Conservation (phyloP, 2,888 invertebrate genomes). For the Gastrophysa polygoni region DNA sequence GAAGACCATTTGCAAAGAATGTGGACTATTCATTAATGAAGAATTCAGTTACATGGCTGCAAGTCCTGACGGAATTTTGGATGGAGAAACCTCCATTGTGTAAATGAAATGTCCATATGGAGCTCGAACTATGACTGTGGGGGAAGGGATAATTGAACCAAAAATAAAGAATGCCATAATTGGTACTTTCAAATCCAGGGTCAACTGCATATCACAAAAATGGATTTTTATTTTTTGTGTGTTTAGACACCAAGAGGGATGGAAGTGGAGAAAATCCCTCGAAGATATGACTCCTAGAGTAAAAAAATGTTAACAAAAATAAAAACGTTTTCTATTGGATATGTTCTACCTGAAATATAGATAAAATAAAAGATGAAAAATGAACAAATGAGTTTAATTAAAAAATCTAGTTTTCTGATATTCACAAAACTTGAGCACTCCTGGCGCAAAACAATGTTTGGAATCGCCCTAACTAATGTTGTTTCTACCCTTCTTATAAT, state of each 20-base stretch:
- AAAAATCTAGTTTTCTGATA: no score
- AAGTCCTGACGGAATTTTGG: conserved; percentile 11
- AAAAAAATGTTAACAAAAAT: no score
- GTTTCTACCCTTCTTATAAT: no score
- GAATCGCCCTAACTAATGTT: no score
- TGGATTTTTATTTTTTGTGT: neutral
- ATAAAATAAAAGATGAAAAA: no score
- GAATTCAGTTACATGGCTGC: conserved; percentile 5
- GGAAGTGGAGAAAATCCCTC: conserved; percentile 4
- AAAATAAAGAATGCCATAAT: conserved; percentile 12
- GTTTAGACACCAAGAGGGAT: conserved; percentile 3
- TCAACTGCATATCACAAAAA: conserved; percentile 4
- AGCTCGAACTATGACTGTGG: conserved; percentile 3
- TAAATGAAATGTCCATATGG: conserved; percentile 11
- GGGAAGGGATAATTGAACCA: conserved; percentile 2
- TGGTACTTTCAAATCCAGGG: conserved; percentile 1
- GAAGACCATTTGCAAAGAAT: conserved; percentile 1
- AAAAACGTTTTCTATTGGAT: no score
- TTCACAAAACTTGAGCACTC: no score
- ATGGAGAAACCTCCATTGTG: neutral
- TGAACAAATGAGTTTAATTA: no score
- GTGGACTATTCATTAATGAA: conserved; percentile 12
- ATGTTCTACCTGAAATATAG: no score
- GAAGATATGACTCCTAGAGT: neutral
- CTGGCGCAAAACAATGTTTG: no score